Conservation (phyloP, 2,888 invertebrate species). For the Anarsia innoxiella region DNA sequence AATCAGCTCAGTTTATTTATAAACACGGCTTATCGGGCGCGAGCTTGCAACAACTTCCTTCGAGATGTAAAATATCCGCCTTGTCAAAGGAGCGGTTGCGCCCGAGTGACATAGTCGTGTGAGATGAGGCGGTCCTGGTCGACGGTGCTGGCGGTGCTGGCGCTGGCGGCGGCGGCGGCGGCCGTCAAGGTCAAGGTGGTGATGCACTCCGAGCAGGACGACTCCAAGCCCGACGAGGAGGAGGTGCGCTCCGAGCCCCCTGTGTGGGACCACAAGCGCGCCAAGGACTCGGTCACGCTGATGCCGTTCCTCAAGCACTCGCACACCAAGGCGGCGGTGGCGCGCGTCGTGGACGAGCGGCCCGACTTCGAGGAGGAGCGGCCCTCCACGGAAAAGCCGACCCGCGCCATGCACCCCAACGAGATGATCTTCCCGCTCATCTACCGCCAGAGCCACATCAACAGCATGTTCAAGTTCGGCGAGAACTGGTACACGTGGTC, state of each 20-base stretch:
- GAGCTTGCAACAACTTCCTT: slow-evolving; percentile 30
- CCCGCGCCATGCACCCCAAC: slow-evolving; percentile 49
- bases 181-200: slow-evolving; percentile 61
- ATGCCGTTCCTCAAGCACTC: slow-evolving; percentile 45
- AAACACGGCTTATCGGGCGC: slow-evolving; percentile 48
- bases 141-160: slow-evolving; percentile 33
- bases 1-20: slow-evolving; percentile 32
- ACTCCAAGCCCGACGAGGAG: slow-evolving; percentile 49
- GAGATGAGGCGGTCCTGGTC: background rate
- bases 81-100: too few species aligned
- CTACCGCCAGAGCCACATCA: slow-evolving; percentile 56
- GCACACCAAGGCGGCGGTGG: slow-evolving; percentile 26
- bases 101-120: too few species aligned
- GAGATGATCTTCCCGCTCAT: slow-evolving; percentile 62
- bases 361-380: slow-evolving; percentile 44
- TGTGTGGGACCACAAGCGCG: slow-evolving; percentile 32
- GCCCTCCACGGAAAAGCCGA: slow-evolving; percentile 37
- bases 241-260: slow-evolving; percentile 29
- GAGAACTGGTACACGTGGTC: slow-evolving; percentile 70
- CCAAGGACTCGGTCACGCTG: slow-evolving; percentile 28
- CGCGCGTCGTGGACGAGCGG: too few species aligned
- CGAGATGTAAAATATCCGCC: slow-evolving; percentile 8
- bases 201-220: slow-evolving; percentile 58
- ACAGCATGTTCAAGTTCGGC: slow-evolving; percentile 66
- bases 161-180: slow-evolving; percentile 1